phyloP scores from a whole-genome alignment of 1,140 invertebrate species.

The Halictus rubicundus region DNA sequence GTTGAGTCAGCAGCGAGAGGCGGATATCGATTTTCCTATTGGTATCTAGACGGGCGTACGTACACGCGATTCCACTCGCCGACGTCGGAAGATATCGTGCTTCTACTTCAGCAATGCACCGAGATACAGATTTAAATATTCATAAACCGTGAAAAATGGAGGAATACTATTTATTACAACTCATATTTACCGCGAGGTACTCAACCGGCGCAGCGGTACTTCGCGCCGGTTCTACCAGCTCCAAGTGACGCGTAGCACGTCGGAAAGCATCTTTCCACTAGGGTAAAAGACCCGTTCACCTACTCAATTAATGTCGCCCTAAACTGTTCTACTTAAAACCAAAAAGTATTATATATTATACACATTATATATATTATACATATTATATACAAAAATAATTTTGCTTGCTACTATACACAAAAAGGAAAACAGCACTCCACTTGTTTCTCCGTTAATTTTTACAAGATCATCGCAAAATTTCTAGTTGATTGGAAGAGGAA shows the following conservation, averaged over 20 bases:
- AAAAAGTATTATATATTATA: no score
- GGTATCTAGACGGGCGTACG: neutral
- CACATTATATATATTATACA: no score
- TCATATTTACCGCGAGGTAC: constrained; percentile 2
- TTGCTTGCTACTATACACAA: no score
- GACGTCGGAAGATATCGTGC: constrained; percentile 11
- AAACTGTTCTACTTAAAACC: no score
- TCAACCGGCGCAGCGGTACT: no score
- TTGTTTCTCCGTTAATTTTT: no score
- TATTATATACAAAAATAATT: no score
- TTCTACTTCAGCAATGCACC: neutral
- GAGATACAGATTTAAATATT: constrained; percentile 44
- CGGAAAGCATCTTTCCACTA: neutral
- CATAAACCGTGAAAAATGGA: constrained; percentile 34
- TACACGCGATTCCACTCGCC: constrained; percentile 1
- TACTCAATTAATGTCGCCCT: no score
- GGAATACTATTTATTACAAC: constrained; percentile 19
- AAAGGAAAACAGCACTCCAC: no score
- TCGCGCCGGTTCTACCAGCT: neutral
- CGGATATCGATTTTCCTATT: constrained; percentile 10
- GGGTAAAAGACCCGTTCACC: no score
- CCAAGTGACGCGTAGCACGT: neutral
- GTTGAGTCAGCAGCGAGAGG: neutral
- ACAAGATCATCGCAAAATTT: no score
- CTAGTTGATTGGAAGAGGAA: no score